These are phyloP conservation scores for Myotis yumanensis DNA, from an alignment of 2,113 vertebrate genomes.

Conservation along the genomic window DNA sequence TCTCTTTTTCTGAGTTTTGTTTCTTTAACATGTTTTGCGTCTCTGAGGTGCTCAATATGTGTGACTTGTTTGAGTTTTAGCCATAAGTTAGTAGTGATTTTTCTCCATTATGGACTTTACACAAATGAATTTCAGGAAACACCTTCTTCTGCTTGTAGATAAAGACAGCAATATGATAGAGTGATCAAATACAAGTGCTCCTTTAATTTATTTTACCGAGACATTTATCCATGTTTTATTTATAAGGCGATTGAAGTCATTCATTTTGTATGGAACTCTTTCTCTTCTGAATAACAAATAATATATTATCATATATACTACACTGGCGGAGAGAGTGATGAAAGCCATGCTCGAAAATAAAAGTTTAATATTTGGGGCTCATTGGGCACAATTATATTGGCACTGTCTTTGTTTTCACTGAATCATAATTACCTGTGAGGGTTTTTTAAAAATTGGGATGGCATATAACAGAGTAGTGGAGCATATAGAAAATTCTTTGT, in stretches of 20 bases:
- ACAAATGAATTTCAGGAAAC: slow-evolving; percentile 58
- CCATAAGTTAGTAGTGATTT: slow-evolving; percentile 42
- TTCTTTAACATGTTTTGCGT: not conserved
- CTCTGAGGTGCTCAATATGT: not conserved
- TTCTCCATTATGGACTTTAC: slow-evolving; percentile 55
- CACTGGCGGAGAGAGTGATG: slow-evolving; percentile 57
- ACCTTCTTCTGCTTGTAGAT: slow-evolving; percentile 37
- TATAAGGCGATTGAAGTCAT: slow-evolving; percentile 61
- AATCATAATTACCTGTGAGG: slow-evolving; percentile 30
- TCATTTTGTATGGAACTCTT: slow-evolving; percentile 62
- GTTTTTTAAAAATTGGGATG: not conserved
- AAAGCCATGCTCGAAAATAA: slow-evolving; percentile 66
- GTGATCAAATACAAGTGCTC: slow-evolving; percentile 59
- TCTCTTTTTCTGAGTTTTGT: not conserved
- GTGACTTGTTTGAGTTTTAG: slow-evolving; percentile 47
- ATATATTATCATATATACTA: slow-evolving; percentile 55
- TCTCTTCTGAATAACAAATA: slow-evolving; percentile 63
- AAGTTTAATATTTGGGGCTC: slow-evolving; percentile 71
- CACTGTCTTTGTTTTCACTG: slow-evolving; percentile 32
- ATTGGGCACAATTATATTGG: slow-evolving; percentile 67
- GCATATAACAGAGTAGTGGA: not conserved
- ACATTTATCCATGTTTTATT: slow-evolving; percentile 70
- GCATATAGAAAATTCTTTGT: slow-evolving; percentile 39
- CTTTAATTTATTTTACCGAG: slow-evolving; percentile 74
- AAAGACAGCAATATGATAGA: slow-evolving; percentile 63